Percentiles rank a stretch among this genome's conserved stretches.
Conservation (phyloP, 2,113 vertebrate genomes). For the Festucalex cinctus region DNA sequence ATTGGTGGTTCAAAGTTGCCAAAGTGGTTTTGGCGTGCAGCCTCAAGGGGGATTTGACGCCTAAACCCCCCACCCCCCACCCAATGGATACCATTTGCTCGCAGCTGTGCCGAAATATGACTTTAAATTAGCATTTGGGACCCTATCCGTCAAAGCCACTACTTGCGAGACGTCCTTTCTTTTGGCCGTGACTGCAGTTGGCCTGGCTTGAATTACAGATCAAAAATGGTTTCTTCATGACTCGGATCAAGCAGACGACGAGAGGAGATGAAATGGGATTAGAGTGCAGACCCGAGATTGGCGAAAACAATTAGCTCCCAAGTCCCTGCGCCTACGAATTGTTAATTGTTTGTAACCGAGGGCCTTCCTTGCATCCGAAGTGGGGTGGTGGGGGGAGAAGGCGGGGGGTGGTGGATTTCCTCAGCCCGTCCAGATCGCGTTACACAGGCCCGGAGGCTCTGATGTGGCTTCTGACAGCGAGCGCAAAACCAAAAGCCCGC, state of each 20-base stretch:
- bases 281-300: constrained; percentile 15
- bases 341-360: constrained; percentile 41
- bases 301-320: constrained; percentile 17
- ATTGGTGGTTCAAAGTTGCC: constrained; percentile 52
- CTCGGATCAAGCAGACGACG: constrained; percentile 39
- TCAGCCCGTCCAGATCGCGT: constrained; percentile 57
- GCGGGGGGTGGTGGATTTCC: constrained; percentile 19
- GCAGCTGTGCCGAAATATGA: constrained; percentile 18
- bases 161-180: not conserved
- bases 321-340: constrained; percentile 17
- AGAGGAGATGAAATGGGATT: constrained; percentile 18
- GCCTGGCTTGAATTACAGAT: constrained; percentile 64
- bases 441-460: constrained; percentile 57
- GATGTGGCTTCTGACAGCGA: constrained; percentile 68
- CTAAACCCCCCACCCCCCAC: constrained; percentile 22
- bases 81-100: constrained; percentile 42
- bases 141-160: constrained; percentile 18
- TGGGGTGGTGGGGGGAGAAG: constrained; percentile 13
- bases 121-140: not conserved
- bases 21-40: constrained; percentile 55
- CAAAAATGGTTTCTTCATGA: constrained; percentile 50
- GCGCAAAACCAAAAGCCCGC: constrained; percentile 53
- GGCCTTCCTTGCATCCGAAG: constrained; percentile 9
- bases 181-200: constrained; percentile 33
- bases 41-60: constrained; percentile 38